Percentiles rank a stretch among this genome's conserved stretches.
phyloP scores from a whole-genome alignment of 2,113 vertebrate genomes.

The Geococcyx californianus region DNA sequence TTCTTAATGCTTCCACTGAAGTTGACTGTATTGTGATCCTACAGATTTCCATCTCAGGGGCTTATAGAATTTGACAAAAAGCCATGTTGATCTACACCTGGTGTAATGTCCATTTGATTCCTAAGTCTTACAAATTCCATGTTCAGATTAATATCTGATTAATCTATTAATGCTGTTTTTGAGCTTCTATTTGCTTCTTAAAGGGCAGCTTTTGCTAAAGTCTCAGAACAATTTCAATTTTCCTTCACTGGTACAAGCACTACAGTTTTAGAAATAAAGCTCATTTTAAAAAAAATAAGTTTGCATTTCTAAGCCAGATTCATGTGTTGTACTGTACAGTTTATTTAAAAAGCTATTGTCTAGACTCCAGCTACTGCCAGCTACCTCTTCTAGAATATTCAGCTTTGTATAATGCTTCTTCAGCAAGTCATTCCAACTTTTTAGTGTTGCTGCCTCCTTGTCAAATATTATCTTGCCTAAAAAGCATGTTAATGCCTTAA shows the following conservation, averaged over 20 bases:
- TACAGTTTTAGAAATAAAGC: neutral
- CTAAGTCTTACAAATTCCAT: neutral
- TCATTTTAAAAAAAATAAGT: neutral
- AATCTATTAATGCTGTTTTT: neutral
- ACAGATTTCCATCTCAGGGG: neutral
- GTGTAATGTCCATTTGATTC: neutral
- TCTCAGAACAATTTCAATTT: neutral
- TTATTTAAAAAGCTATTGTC: slow-evolving; percentile 2
- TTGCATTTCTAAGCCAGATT: neutral
- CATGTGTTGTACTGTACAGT: neutral
- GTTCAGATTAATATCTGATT: neutral
- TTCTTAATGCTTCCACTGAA: neutral
- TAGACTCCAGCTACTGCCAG: neutral
- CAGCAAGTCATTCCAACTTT: slow-evolving; percentile 18
- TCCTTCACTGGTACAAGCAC: neutral
- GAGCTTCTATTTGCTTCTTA: neutral
- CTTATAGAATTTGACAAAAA: neutral
- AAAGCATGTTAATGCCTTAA: slow-evolving; percentile 48
- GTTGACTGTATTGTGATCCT: neutral
- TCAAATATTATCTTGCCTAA: slow-evolving; percentile 41
- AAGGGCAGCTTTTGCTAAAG: neutral
- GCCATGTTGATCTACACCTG: neutral
- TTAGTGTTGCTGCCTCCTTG: neutral
- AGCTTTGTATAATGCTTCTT: neutral
- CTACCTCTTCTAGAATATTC: slow-evolving; percentile 28